These are phyloP conservation scores for Pagetopsis macropterus DNA, from an alignment of 2,797 vertebrate species.

Conservation along the genomic window DNA sequence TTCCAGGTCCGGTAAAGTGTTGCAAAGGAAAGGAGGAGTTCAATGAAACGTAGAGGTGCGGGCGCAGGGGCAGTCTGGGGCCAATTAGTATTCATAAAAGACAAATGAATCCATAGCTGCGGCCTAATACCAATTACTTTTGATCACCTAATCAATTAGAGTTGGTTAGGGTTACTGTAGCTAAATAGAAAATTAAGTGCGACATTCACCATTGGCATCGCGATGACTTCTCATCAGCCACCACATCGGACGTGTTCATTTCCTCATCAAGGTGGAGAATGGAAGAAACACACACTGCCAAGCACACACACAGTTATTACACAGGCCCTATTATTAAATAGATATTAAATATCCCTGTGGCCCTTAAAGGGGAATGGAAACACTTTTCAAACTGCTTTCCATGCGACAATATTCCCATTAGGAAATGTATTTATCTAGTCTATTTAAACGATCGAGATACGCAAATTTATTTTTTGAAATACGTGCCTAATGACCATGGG, in stretches of 20 bases:
- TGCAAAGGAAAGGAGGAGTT: slow-evolving; percentile 32
- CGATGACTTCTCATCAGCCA: slow-evolving; percentile 77
- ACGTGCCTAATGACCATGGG: no score
- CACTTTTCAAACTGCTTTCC: no score
- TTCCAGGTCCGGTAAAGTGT: slow-evolving; percentile 41
- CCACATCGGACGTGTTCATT: slow-evolving; percentile 78
- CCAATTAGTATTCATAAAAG: slow-evolving; percentile 85
- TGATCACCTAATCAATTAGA: slow-evolving; percentile 85
- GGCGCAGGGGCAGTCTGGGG: slow-evolving; percentile 67
- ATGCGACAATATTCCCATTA: no score
- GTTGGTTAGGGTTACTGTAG: slow-evolving; percentile 79
- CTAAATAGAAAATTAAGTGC: slow-evolving; percentile 81
- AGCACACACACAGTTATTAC: slow-evolving; percentile 65
- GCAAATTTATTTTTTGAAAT: no score
- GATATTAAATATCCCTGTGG: slow-evolving; percentile 77
- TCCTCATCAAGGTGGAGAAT: slow-evolving; percentile 79
- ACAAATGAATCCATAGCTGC: slow-evolving; percentile 80
- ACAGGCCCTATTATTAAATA: slow-evolving; percentile 55
- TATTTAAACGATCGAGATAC: no score
- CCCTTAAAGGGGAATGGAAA: slow-evolving; percentile 45
- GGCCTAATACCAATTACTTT: slow-evolving; percentile 83
- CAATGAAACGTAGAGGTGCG: slow-evolving; percentile 42
- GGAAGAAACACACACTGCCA: slow-evolving; percentile 45
- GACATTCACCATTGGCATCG: slow-evolving; percentile 68
- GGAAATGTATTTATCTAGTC: no score